These are phyloP conservation scores for Pandemis corylana DNA, from an alignment of 2,888 invertebrate species.

Conservation along the genomic window DNA sequence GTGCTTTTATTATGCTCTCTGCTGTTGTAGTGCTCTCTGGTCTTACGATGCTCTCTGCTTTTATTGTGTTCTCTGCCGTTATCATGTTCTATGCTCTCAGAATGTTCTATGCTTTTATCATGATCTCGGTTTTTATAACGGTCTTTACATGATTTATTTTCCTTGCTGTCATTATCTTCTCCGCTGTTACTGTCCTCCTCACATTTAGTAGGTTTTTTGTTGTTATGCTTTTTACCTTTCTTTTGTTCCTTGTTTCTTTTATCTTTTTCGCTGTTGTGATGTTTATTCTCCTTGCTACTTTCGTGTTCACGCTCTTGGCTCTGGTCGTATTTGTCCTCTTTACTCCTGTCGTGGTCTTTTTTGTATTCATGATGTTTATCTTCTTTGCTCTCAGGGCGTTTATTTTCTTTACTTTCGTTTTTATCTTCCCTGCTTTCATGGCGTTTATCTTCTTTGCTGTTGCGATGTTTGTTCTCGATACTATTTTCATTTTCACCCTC, in stretches of 20 bases:
- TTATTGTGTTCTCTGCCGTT: not conserved
- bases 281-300: not conserved
- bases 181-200: not conserved
- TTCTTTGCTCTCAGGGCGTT: not conserved
- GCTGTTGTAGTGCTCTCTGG: not conserved
- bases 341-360: not conserved
- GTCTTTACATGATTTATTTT: not conserved
- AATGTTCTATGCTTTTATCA: not conserved
- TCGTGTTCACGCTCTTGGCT: not conserved
- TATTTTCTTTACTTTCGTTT: not conserved
- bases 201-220: not conserved
- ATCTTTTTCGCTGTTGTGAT: not conserved
- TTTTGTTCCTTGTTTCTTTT: not conserved
- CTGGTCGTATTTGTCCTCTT: not conserved
- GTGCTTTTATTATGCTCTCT: not conserved
- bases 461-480: not conserved
- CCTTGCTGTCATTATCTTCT: not conserved
- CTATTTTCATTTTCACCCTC: not conserved
- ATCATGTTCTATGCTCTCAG: not conserved
- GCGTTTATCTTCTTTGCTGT: not conserved
- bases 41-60: not conserved
- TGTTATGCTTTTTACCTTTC: not conserved
- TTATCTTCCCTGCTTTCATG: not conserved
- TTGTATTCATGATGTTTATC: not conserved
- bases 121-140: not conserved